Percentiles rank a stretch among this genome's conserved stretches.
phyloP scores from a whole-genome alignment of 2,113 vertebrate species.

The Myrmecophaga tridactyla region DNA sequence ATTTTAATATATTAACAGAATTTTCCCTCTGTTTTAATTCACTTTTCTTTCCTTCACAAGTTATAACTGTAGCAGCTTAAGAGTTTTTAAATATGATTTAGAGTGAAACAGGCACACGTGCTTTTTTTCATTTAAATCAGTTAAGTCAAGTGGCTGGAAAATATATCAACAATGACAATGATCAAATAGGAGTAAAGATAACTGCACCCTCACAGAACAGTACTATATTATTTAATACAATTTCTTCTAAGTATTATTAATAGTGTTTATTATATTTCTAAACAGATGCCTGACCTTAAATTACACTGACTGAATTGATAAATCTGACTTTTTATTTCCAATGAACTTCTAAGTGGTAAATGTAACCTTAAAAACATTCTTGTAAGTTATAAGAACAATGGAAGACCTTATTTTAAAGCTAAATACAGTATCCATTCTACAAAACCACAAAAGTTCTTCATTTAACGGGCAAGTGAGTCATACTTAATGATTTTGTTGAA shows the following conservation, averaged over 20 bases:
- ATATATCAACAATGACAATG: background rate
- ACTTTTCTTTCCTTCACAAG: slow-evolving; percentile 55
- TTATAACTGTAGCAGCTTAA: slow-evolving; percentile 58
- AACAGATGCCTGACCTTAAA: slow-evolving; percentile 15
- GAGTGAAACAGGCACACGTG: slow-evolving; percentile 22
- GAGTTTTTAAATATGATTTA: slow-evolving; percentile 10
- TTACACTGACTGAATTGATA: background rate
- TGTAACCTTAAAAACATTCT: slow-evolving; percentile 2
- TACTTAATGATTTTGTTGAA: background rate
- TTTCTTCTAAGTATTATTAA: background rate
- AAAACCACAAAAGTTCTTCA: background rate
- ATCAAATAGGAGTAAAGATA: background rate
- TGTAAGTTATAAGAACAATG: background rate
- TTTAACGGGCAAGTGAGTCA: background rate
- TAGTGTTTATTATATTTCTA: slow-evolving; percentile 16
- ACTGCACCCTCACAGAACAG: background rate
- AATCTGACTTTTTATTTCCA: slow-evolving; percentile 9
- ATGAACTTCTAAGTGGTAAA: slow-evolving; percentile 43
- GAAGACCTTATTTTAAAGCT: slow-evolving; percentile 35
- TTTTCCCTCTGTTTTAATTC: slow-evolving; percentile 30
- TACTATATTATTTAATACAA: background rate
- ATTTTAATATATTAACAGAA: slow-evolving; percentile 37
- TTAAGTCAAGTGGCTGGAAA: background rate
- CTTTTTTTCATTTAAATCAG: slow-evolving; percentile 29
- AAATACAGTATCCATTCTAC: background rate